These are phyloP conservation scores for Dromococcyx pavoninus DNA, from an alignment of 2,797 vertebrate species.

Conservation along the genomic window DNA sequence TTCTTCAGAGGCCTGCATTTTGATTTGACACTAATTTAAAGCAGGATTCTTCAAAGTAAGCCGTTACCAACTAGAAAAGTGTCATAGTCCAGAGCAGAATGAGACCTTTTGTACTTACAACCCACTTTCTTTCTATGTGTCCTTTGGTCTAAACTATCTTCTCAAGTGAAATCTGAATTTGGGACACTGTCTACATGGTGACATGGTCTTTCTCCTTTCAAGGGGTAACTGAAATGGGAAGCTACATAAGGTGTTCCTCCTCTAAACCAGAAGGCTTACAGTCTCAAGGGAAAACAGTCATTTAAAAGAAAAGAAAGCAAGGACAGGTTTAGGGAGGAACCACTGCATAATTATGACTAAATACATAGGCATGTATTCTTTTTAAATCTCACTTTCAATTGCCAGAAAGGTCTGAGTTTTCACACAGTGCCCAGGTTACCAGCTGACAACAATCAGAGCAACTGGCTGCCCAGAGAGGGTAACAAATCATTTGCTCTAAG, in stretches of 20 bases:
- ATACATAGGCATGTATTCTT: neutral
- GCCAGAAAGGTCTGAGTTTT: slow-evolving; percentile 9
- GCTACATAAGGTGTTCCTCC: neutral
- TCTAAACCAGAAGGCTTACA: neutral
- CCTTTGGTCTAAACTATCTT: neutral
- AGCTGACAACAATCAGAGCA: neutral
- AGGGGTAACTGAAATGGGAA: neutral
- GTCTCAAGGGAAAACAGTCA: neutral
- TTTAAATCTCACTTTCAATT: neutral
- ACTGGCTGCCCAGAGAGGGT: neutral
- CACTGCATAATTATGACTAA: neutral
- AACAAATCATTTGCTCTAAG: neutral
- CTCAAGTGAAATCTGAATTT: neutral
- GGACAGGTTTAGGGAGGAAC: neutral
- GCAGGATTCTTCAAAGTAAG: neutral
- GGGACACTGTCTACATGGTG: neutral
- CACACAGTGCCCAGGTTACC: slow-evolving; percentile 8
- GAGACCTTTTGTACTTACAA: neutral
- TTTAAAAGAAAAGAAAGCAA: neutral
- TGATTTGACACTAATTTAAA: neutral
- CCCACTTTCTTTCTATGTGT: neutral
- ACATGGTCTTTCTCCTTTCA: neutral
- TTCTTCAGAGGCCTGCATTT: neutral
- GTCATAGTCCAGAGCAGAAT: neutral
- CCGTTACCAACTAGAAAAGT: neutral